These are phyloP conservation scores for Adelges cooleyi DNA, from an alignment of 1,140 invertebrate species.

Conservation along the genomic window DNA sequence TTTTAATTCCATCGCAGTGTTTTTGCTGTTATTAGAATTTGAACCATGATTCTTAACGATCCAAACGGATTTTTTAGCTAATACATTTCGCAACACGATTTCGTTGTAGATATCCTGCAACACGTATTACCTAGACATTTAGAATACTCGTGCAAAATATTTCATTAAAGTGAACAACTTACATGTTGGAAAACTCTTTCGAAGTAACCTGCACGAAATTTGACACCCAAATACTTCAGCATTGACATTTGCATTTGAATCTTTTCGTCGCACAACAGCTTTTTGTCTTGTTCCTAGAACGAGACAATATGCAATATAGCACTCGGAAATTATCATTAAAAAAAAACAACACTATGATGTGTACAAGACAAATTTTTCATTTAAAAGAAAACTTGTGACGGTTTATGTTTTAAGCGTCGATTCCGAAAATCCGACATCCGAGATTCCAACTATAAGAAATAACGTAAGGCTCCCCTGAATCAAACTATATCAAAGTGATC, in stretches of 20 bases:
- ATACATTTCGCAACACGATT: conserved; percentile 59
- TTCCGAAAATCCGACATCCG: no score
- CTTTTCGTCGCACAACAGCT: neutral
- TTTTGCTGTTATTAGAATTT: neutral
- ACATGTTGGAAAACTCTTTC: conserved; percentile 10
- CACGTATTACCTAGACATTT: no score
- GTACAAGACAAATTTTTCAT: no score
- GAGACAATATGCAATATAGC: neutral
- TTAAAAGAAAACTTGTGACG: no score
- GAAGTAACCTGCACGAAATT: neutral
- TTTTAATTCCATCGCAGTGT: neutral
- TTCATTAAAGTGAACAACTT: neutral
- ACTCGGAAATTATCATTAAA: no score
- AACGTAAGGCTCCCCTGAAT: no score
- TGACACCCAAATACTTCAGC: neutral
- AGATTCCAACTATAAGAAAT: no score
- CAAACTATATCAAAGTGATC: no score
- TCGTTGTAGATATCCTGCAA: conserved; percentile 61
- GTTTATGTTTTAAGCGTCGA: no score
- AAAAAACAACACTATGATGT: no score
- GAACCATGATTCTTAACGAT: conserved; percentile 38
- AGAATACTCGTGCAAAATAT: no score
- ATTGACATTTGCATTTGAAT: neutral
- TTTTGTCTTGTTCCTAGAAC: conserved; percentile 4
- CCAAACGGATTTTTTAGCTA: conserved; percentile 62